phyloP scores from a whole-genome alignment of 2,797 vertebrate genomes.

The Enteromius mattozi region DNA sequence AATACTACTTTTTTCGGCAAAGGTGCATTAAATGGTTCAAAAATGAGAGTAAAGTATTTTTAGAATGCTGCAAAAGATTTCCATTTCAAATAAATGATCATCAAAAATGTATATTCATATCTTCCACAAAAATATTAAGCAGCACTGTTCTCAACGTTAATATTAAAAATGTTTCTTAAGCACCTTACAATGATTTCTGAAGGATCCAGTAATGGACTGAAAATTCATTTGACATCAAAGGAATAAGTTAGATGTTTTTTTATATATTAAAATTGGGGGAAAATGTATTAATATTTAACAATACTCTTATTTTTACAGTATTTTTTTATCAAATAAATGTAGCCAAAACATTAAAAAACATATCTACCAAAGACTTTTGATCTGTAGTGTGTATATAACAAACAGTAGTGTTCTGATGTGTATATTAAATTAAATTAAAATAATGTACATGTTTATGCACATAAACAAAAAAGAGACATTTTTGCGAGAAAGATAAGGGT shows the following conservation, averaged over 20 bases:
- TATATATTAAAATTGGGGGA: neutral
- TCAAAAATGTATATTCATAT: neutral
- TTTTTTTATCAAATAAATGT: neutral
- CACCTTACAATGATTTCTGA: neutral
- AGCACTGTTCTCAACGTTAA: neutral
- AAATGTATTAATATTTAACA: neutral
- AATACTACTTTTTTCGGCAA: neutral
- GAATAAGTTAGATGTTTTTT: neutral
- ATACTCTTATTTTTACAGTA: neutral
- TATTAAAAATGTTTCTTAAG: neutral
- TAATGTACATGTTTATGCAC: neutral
- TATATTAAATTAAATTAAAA: neutral
- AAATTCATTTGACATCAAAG: neutral
- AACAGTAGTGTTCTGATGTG: neutral
- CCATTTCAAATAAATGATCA: neutral
- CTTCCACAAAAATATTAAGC: neutral
- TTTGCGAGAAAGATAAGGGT: slow-evolving; percentile 57
- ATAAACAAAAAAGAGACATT: slow-evolving; percentile 14
- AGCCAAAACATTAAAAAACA: neutral
- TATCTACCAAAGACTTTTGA: neutral
- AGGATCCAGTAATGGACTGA: neutral
- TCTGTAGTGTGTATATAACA: neutral
- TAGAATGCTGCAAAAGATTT: neutral
- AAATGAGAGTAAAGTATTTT: neutral
- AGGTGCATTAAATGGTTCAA: neutral